These are phyloP conservation scores for Eilema caniola DNA, from an alignment of 2,888 invertebrate genomes.

Conservation along the genomic window DNA sequence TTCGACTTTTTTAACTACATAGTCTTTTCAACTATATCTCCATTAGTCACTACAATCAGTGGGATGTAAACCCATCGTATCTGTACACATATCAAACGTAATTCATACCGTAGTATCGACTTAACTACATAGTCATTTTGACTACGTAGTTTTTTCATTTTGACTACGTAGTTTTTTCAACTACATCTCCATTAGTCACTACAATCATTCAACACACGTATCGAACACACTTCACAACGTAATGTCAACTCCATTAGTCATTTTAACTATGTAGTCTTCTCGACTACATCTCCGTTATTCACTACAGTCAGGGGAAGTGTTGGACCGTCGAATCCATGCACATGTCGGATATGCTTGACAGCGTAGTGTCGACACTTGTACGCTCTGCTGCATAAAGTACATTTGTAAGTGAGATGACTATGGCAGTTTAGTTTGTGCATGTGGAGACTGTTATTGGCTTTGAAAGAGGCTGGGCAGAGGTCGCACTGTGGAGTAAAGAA, in stretches of 20 bases:
- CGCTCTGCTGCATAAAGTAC: slow-evolving; percentile 44
- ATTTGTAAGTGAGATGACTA: slow-evolving; percentile 46
- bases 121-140: too few species aligned
- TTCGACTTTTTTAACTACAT: background rate
- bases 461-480: slow-evolving; percentile 67
- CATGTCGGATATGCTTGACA: background rate
- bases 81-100: background rate
- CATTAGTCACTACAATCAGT: background rate
- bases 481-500: slow-evolving; percentile 59
- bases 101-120: background rate
- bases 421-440: slow-evolving; percentile 67
- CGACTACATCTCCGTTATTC: background rate
- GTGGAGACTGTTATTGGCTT: slow-evolving; percentile 65
- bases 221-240: background rate
- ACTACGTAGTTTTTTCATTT: too few species aligned
- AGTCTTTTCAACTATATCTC: background rate
- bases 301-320: background rate
- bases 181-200: background rate
- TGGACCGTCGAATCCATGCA: background rate
- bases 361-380: slow-evolving; percentile 58
- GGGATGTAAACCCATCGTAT: background rate
- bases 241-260: background rate
- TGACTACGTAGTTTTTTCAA: background rate
- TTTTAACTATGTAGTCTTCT: background rate
- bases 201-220: too few species aligned